Evolutionary conservation across 2,888 invertebrate genomes (phyloP).

Genomic region (Drosophila kuntzei): DNA sequence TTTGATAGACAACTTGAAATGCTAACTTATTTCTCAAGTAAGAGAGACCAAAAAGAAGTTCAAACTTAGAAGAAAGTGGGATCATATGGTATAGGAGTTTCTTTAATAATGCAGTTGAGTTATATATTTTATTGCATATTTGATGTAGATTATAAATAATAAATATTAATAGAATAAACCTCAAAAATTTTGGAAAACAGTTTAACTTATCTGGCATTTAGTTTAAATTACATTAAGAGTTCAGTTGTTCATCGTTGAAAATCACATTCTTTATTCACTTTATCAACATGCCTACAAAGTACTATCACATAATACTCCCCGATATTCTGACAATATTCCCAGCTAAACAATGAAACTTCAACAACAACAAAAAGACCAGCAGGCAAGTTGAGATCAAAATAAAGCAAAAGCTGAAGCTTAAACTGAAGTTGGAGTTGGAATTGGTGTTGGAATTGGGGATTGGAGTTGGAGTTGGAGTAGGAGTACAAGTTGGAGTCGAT

Average conservation of each 20-base stretch:
- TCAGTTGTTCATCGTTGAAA: too few species aligned
- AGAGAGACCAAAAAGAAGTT: background rate
- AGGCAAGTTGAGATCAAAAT: conserved; percentile 10
- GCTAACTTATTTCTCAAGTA: background rate
- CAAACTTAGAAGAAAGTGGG: background rate
- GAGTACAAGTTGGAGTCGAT: background rate
- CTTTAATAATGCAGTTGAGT: too few species aligned
- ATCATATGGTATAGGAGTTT: too few species aligned
- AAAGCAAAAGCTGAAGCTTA: background rate
- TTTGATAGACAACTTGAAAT: too few species aligned
- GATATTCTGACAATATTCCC: conserved; percentile 3
- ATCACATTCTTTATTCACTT: background rate
- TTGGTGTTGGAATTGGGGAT: background rate
- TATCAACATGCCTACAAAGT: background rate
- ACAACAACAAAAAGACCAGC: conserved; percentile 6
- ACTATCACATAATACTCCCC: background rate
- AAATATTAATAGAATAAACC: too few species aligned
- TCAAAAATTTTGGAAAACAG: too few species aligned
- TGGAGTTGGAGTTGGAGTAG: background rate
- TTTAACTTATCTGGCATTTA: too few species aligned
- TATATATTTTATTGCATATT: too few species aligned
- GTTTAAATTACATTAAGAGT: background rate
- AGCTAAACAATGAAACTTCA: conserved; percentile 7
- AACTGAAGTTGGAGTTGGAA: background rate
- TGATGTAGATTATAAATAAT: too few species aligned